phyloP scores from a whole-genome alignment of 2,888 invertebrate genomes.

The Cerceris rybyensis region DNA sequence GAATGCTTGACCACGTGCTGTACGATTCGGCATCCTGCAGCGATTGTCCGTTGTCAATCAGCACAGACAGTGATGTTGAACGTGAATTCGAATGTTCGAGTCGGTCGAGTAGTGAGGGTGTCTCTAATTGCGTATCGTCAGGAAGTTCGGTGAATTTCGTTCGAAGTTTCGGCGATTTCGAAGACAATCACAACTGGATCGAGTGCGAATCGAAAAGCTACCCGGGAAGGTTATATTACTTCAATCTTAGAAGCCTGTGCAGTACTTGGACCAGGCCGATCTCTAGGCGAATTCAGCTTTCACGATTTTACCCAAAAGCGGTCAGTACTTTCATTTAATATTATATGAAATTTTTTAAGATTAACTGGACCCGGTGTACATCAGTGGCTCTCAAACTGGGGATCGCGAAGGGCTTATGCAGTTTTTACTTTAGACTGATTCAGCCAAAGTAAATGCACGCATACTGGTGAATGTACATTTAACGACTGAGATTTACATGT shows the following conservation, averaged over 20 bases:
- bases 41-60: not conserved
- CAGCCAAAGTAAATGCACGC: too few species aligned
- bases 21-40: not conserved
- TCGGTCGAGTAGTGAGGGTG: not conserved
- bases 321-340: constrained; percentile 22
- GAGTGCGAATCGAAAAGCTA: constrained; percentile 65
- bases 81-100: not conserved
- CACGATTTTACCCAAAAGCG: constrained; percentile 14
- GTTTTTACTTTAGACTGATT: too few species aligned
- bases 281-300: constrained; percentile 47
- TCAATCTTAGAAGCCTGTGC: constrained; percentile 56
- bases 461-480: too few species aligned
- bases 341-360: not conserved
- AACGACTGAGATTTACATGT: too few species aligned
- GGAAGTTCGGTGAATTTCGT: not conserved
- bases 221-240: constrained; percentile 61
- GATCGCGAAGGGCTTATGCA: too few species aligned
- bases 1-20: not conserved
- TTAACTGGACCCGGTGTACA: too few species aligned
- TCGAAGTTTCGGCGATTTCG: constrained; percentile 59
- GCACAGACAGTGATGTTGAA: not conserved
- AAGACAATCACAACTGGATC: constrained; percentile 66
- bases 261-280: constrained; percentile 66
- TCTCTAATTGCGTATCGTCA: not conserved
- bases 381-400: too few species aligned